phyloP scores from a whole-genome alignment of 2,888 invertebrate genomes.

The Geotrupes spiniger region DNA sequence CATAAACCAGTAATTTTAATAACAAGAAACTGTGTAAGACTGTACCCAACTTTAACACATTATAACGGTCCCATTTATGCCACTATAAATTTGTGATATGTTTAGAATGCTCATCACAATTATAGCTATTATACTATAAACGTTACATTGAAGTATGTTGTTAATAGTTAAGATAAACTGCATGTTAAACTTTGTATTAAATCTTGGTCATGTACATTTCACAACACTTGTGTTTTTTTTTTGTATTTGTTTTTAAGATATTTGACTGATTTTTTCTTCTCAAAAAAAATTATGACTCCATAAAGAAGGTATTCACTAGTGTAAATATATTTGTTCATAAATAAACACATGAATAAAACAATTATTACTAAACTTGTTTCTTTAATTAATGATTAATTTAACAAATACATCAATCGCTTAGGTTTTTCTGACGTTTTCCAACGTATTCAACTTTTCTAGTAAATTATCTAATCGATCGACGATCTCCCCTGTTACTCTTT shows the following conservation, averaged over 20 bases:
- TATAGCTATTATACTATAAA: conserved; percentile 9
- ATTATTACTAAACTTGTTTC: conserved; percentile 7
- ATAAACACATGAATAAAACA: conserved; percentile 19
- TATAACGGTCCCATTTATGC: conserved; percentile 12
- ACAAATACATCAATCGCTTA: not conserved
- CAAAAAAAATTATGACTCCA: conserved; percentile 9
- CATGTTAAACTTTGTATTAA: too few relatives aligned
- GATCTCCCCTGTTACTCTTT: conserved; percentile 32
- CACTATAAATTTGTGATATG: conserved; percentile 43
- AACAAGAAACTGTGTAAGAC: not conserved
- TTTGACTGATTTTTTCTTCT: conserved; percentile 14
- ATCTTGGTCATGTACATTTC: too few relatives aligned
- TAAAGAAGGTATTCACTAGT: conserved; percentile 25
- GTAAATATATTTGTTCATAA: conserved; percentile 24
- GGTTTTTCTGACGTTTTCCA: conserved; percentile 26
- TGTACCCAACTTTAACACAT: conserved; percentile 8
- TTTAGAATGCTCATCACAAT: conserved; percentile 46
- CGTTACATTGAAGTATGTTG: too few relatives aligned
- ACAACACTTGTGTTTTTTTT: too few relatives aligned
- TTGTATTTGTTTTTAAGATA: too few relatives aligned
- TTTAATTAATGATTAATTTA: not conserved
- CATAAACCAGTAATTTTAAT: too few relatives aligned
- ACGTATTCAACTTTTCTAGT: conserved; percentile 35
- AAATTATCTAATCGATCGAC: conserved; percentile 33
- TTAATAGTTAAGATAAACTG: too few relatives aligned